Conservation (phyloP, 2,113 vertebrate genomes). For the Paramisgurnus dabryanus region DNA sequence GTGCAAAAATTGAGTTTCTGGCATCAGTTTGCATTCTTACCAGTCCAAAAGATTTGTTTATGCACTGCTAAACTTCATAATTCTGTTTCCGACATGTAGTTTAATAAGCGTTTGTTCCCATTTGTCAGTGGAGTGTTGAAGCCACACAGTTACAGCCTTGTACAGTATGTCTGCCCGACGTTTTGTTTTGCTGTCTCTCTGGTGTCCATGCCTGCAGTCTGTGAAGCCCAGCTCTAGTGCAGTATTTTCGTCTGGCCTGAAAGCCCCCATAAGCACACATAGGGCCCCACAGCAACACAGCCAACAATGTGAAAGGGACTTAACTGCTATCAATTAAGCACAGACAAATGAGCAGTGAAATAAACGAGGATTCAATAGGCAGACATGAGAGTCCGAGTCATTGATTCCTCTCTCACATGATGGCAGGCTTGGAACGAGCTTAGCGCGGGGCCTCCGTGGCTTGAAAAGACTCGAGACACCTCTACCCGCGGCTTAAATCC, state of each 20-base stretch:
- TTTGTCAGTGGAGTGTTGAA: constrained; percentile 9
- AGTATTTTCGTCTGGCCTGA: constrained; percentile 26
- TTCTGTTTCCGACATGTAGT: not conserved
- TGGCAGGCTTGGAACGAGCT: constrained; percentile 35
- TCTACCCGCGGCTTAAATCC: constrained; percentile 20
- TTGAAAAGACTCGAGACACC: constrained; percentile 27
- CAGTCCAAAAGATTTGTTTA: no score
- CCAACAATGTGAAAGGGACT: constrained; percentile 43
- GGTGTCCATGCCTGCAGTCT: not conserved
- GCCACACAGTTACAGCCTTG: not conserved
- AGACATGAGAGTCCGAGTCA: constrained; percentile 30
- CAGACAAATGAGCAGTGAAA: constrained; percentile 51
- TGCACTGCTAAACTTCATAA: not conserved
- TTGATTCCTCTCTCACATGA: constrained; percentile 44
- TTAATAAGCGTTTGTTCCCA: constrained; percentile 26
- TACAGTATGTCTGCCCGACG: constrained; percentile 14
- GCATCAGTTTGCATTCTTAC: no score
- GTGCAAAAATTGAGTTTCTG: no score
- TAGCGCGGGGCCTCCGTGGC: not conserved
- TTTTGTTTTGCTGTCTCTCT: constrained; percentile 30
- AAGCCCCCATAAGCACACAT: constrained; percentile 12
- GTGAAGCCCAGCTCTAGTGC: constrained; percentile 6
- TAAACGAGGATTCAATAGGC: constrained; percentile 41
- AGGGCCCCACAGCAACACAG: constrained; percentile 43
- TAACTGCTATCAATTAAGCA: constrained; percentile 51